A percentile compares a stretch with the other conserved stretches of the same genome.
These are phyloP conservation scores for Andrena marginata DNA, from an alignment of 2,888 invertebrate genomes.

Conservation along the genomic window DNA sequence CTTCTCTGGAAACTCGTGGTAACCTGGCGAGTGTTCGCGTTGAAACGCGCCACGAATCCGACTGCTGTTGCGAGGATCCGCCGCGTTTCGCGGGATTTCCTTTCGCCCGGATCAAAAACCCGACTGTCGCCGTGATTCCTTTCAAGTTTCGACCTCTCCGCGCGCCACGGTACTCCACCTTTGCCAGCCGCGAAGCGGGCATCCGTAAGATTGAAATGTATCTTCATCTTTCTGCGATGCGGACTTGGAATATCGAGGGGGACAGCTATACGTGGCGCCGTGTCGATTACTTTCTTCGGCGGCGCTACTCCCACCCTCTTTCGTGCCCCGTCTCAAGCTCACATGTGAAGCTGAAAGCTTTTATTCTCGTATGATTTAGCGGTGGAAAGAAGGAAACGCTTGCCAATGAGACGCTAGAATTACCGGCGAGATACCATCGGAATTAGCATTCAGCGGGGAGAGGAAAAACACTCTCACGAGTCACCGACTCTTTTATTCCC, in stretches of 20 bases:
- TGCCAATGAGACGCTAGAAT: background rate
- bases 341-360: too few species aligned
- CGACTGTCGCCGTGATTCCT: background rate
- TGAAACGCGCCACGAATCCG: slow-evolving; percentile 54
- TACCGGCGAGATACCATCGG: background rate
- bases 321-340: too few species aligned
- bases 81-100: slow-evolving; percentile 52
- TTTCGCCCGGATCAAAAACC: slow-evolving; percentile 12
- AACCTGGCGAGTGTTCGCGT: slow-evolving; percentile 60
- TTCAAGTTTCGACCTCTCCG: background rate
- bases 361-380: too few species aligned
- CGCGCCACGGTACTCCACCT: background rate
- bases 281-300: too few species aligned
- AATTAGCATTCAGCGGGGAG: background rate
- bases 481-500: background rate
- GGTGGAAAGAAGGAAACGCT: background rate
- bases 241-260: background rate
- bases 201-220: background rate
- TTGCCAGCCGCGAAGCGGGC: background rate
- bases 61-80: slow-evolving; percentile 41
- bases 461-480: background rate
- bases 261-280: too few species aligned
- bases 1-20: slow-evolving; percentile 68
- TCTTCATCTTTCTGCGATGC: background rate
- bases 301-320: too few species aligned